Conservation (phyloP, 2,888 invertebrate species). For the Scaptomyza reducta region DNA sequence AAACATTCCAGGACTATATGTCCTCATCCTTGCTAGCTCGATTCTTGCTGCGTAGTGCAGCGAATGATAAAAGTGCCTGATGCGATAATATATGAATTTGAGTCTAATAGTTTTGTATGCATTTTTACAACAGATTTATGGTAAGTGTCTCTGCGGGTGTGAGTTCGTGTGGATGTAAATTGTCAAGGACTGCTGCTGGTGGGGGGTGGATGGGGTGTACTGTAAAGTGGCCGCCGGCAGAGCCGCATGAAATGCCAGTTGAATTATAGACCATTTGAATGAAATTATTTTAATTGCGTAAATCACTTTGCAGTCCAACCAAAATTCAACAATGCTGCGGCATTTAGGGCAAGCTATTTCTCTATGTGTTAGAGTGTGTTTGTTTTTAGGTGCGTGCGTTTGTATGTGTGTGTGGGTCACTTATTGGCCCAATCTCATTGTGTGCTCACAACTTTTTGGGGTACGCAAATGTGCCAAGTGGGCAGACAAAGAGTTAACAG, state of each 20-base stretch:
- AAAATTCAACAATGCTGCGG: constrained; percentile 71
- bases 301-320: constrained; percentile 75
- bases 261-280: constrained; percentile 78
- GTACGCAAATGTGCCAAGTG: constrained; percentile 30
- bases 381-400: constrained; percentile 13
- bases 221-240: constrained; percentile 53
- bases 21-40: neutral
- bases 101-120: constrained; percentile 46
- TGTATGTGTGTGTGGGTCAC: constrained; percentile 47
- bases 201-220: constrained; percentile 27
- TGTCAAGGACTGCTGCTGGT: constrained; percentile 47
- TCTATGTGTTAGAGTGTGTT: neutral
- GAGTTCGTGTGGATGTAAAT: constrained; percentile 9
- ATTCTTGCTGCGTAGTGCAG: constrained; percentile 6
- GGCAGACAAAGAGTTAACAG: constrained; percentile 7
- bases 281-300: constrained; percentile 80
- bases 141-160: constrained; percentile 10
- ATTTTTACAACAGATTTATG: constrained; percentile 57
- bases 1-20: neutral
- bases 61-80: constrained; percentile 36
- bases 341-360: constrained; percentile 38
- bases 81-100: constrained; percentile 47
- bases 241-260: constrained; percentile 70
- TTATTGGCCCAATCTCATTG: constrained; percentile 75
- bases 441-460: constrained; percentile 51